These are phyloP conservation scores for Bombus impatiens DNA, from an alignment of 1,140 invertebrate genomes.

Conservation along the genomic window DNA sequence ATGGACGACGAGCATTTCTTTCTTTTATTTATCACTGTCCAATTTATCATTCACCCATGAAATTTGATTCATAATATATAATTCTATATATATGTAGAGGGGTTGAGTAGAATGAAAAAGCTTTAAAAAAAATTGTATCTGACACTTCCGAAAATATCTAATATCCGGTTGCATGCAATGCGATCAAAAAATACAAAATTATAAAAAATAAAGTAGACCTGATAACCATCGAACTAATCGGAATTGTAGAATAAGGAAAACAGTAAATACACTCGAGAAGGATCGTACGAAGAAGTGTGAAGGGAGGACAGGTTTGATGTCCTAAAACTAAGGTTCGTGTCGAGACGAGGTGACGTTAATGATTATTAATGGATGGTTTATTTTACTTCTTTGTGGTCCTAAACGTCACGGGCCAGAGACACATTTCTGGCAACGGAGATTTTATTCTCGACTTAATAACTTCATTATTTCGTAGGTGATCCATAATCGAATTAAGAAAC, in stretches of 20 bases:
- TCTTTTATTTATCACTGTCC: neutral
- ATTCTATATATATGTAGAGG: neutral
- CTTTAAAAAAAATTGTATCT: neutral
- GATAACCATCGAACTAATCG: neutral
- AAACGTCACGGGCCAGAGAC: neutral
- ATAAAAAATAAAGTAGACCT: neutral
- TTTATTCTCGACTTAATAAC: neutral
- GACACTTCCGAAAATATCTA: neutral
- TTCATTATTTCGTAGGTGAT: neutral
- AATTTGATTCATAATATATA: too few species aligned
- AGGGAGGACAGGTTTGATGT: neutral
- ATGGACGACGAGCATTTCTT: neutral
- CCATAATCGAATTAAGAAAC: neutral
- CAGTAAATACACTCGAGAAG: neutral
- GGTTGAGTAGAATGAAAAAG: rapidly evolving
- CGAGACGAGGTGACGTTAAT: slow-evolving; percentile 8
- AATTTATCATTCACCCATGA: neutral
- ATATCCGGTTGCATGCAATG: neutral
- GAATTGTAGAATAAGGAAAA: neutral
- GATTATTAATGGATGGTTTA: slow-evolving; percentile 24
- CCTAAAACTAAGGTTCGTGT: neutral
- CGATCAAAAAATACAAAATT: neutral
- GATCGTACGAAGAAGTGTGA: neutral
- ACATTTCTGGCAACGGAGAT: neutral
- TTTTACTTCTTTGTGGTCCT: neutral